Conservation (phyloP, 1,140 invertebrate species). For the Drosophila aff. region DNA sequence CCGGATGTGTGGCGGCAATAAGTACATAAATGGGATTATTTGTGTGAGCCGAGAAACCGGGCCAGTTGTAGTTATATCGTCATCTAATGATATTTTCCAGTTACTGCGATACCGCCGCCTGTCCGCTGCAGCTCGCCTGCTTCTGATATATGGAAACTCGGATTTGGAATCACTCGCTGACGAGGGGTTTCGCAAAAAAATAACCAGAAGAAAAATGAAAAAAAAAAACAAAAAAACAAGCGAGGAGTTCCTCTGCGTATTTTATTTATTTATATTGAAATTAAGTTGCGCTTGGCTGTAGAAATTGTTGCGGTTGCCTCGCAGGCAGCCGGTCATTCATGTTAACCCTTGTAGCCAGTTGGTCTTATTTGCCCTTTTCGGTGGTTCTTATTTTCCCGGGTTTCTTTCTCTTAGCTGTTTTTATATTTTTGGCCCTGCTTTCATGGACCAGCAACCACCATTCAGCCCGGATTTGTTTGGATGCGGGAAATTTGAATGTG, state of each 20-base stretch:
- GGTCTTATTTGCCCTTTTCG: slow-evolving; percentile 8
- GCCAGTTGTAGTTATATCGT: slow-evolving; percentile 45
- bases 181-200: slow-evolving; percentile 5
- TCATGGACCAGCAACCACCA: slow-evolving; percentile 46
- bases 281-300: slow-evolving; percentile 75
- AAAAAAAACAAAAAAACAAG: slow-evolving; percentile 13
- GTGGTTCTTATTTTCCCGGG: slow-evolving; percentile 17
- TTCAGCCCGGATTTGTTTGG: slow-evolving; percentile 59
- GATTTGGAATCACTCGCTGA: slow-evolving; percentile 28
- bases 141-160: slow-evolving; percentile 42
- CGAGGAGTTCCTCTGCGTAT: slow-evolving; percentile 23
- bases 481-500: slow-evolving; percentile 59
- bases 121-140: slow-evolving; percentile 10
- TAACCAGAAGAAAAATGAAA: neutral
- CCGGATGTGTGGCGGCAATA: slow-evolving; percentile 75
- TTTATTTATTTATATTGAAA: slow-evolving; percentile 84
- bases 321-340: slow-evolving; percentile 42
- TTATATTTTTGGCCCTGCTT: slow-evolving; percentile 47
- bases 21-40: slow-evolving; percentile 80
- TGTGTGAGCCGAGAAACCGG: slow-evolving; percentile 44
- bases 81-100: slow-evolving; percentile 46
- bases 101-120: slow-evolving; percentile 14
- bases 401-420: slow-evolving; percentile 39
- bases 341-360: slow-evolving; percentile 74
- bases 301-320: slow-evolving; percentile 76